These are phyloP conservation scores for Fundulus diaphanus DNA, from an alignment of 2,797 vertebrate genomes.

Conservation along the genomic window DNA sequence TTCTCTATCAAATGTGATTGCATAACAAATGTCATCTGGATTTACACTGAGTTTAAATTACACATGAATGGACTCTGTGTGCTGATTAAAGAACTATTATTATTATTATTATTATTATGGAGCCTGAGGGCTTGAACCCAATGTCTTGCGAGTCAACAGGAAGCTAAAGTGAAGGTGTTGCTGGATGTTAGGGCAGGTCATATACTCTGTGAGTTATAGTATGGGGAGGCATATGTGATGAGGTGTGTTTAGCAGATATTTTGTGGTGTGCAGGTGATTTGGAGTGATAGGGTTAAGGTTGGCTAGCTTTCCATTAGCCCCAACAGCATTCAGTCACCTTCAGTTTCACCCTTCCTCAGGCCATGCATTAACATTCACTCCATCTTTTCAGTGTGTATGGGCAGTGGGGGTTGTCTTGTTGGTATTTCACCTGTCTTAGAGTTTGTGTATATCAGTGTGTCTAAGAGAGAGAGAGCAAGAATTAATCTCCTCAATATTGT, in stretches of 20 bases:
- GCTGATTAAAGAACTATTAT: no score
- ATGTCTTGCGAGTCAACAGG: slow-evolving; percentile 25
- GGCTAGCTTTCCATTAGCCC: slow-evolving; percentile 70
- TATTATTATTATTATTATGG: no score
- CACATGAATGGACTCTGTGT: no score
- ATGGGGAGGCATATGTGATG: slow-evolving; percentile 28
- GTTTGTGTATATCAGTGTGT: slow-evolving; percentile 26
- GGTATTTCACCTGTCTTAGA: slow-evolving; percentile 27
- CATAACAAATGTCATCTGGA: no score
- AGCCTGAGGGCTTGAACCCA: not conserved
- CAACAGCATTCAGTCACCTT: slow-evolving; percentile 75
- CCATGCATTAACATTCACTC: slow-evolving; percentile 68
- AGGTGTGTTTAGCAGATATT: slow-evolving; percentile 47
- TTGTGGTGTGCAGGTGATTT: slow-evolving; percentile 58
- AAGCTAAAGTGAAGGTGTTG: slow-evolving; percentile 10
- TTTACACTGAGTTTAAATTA: no score
- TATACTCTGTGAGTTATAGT: slow-evolving; percentile 27
- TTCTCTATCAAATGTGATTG: no score
- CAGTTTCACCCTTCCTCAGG: slow-evolving; percentile 74
- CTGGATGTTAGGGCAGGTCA: slow-evolving; percentile 20
- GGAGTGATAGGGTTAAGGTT: slow-evolving; percentile 66
- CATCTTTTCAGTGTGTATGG: slow-evolving; percentile 18
- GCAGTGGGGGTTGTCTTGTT: slow-evolving; percentile 7
- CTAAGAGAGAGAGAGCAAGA: slow-evolving; percentile 60
- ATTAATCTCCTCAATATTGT: slow-evolving; percentile 86